Evolutionary conservation across 2,888 invertebrate species (phyloP).

Genomic region (Eugnorisma glareosa): DNA sequence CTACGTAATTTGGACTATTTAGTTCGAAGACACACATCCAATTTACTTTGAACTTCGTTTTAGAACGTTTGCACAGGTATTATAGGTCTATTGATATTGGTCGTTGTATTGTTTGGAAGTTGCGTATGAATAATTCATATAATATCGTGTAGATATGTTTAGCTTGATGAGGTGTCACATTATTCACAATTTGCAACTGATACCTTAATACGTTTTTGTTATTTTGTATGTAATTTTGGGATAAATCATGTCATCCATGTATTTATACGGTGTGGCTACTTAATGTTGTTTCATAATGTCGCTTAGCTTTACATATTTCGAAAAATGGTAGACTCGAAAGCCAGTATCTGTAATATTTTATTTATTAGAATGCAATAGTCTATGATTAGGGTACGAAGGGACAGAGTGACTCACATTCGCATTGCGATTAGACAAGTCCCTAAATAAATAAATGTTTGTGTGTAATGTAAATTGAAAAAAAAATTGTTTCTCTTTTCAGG

Average conservation of each 20-base stretch:
- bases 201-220: constrained; percentile 75
- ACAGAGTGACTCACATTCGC: too few relatives aligned
- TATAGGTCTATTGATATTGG: constrained; percentile 61
- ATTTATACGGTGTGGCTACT: background rate
- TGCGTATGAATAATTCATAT: constrained; percentile 83
- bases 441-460: too few relatives aligned
- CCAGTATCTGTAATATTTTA: too few relatives aligned
- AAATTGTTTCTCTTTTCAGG: too few relatives aligned
- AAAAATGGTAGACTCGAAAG: too few relatives aligned
- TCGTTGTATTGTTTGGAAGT: constrained; percentile 55
- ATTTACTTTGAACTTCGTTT: constrained; percentile 56
- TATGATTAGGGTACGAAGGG: too few relatives aligned
- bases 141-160: constrained; percentile 71
- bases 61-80: constrained; percentile 4
- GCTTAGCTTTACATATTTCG: background rate
- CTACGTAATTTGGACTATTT: constrained; percentile 50
- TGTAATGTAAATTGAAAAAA: too few relatives aligned
- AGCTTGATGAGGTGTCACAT: constrained; percentile 81
- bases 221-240: constrained; percentile 54
- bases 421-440: too few relatives aligned
- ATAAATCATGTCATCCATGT: constrained; percentile 39
- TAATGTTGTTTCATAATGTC: background rate
- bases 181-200: constrained; percentile 84
- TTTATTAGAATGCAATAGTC: too few relatives aligned
- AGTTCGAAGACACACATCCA: constrained; percentile 19